Base-by-base conservation (phyloP, 1,140 invertebrate species). In the Cephus cinctus region DNA sequence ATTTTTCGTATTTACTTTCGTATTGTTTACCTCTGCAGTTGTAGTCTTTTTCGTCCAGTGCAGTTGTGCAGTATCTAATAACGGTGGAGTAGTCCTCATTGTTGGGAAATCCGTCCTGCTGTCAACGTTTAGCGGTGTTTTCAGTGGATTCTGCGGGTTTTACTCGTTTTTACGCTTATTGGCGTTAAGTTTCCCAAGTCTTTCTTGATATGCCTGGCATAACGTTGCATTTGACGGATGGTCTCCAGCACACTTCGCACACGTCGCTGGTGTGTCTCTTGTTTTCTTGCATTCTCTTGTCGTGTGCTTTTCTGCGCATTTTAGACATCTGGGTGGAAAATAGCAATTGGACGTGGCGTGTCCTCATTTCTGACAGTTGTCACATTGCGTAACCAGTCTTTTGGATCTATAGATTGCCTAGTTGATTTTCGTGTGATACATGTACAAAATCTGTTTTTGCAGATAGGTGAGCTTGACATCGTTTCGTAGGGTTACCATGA, bases 191-290 rank as follows among this genome's bases (percentile, higher is more conserved):
- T 41, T 51, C 14, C 54, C 43, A 21, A 49, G 31, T 21, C 63
- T n/a, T 41, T 65, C 46, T 47, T 65, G 32, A 47, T 67, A 56
- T 6, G 69, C 50, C 14, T 4, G n/a, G 38, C 69, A 72, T 1
- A 67, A 65, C 57, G 55, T 63, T 31, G 69, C 73, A 48, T 66
- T 76, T 11, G 69, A 68, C 20, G 67, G 58, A 34, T 76, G 72
- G 2, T 63, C 48, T 32, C 63, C 52, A 2, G 52, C 35, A 31
- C 71, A 77, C 9, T 59, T 51, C 2, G 48, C 54, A 52, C 68
- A 77, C 43, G 43, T 67, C 18, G 63, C 57, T 39, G 62, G 59
- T 3, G 44, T 50, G 38, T 63, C 36, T 51, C 44, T 52, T 6
- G 32, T 22, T 57, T 70, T 69, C 19, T 32, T 43, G 47, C 65